A percentile compares a stretch with the other conserved stretches of the same genome.
These are phyloP conservation scores for Oryzias woworae DNA, from an alignment of 2,113 vertebrate genomes.

Conservation along the genomic window DNA sequence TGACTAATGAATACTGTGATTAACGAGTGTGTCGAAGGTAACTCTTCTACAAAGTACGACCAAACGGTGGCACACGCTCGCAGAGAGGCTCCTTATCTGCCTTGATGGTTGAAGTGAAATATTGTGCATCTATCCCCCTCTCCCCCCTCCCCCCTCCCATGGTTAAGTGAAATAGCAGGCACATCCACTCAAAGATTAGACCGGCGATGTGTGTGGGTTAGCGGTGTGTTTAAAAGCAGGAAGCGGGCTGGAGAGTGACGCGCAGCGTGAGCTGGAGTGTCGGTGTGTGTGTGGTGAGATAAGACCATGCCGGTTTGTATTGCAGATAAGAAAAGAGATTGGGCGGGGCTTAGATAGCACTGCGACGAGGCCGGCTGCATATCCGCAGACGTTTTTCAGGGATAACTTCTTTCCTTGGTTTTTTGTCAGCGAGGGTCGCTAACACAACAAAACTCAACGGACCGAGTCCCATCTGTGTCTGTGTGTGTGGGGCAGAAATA, in stretches of 20 bases:
- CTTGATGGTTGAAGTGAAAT: conserved; percentile 60
- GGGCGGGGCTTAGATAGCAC: conserved; percentile 40
- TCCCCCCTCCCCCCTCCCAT: conserved; percentile 24
- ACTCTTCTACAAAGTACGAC: conserved; percentile 28
- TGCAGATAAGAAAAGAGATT: conserved; percentile 57
- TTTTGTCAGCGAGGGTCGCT: too few relatives aligned
- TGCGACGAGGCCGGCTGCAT: conserved; percentile 6
- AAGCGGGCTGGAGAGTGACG: conserved; percentile 11
- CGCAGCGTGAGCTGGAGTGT: conserved; percentile 8
- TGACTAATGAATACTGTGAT: conserved; percentile 74
- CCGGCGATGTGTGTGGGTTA: conserved; percentile 43
- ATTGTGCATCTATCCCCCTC: conserved; percentile 27
- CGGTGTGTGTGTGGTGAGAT: conserved; percentile 39
- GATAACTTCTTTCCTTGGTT: too few relatives aligned
- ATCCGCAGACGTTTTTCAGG: not conserved
- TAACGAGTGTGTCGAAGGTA: conserved; percentile 68
- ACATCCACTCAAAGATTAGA: conserved; percentile 63
- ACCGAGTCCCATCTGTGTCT: conserved; percentile 44
- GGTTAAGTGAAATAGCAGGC: conserved; percentile 66
- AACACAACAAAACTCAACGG: conserved; percentile 30
- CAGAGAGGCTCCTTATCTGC: conserved; percentile 56
- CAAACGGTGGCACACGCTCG: conserved; percentile 27
- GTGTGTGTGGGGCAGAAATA: conserved; percentile 25
- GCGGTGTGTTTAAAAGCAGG: conserved; percentile 16
- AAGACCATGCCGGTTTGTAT: conserved; percentile 67